Base-by-base conservation (phyloP, 2,888 invertebrate species). In the Andrena trimmerana region DNA sequence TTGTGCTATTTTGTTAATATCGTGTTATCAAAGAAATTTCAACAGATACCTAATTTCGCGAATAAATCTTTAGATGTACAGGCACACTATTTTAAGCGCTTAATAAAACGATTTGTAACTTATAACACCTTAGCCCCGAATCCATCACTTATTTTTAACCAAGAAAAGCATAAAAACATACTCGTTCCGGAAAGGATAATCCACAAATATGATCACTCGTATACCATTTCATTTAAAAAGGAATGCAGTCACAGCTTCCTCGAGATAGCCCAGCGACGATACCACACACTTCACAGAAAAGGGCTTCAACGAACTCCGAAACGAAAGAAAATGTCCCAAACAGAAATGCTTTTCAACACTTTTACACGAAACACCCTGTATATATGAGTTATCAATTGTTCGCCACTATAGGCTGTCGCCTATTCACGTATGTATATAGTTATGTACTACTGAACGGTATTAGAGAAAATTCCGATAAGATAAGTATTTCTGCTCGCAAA, bases 301-400 rank as follows among this genome's bases (percentile, higher is more conserved):
- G 6, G 20, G 4, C 31, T 59, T 29, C 29, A 20, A 36, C 0
- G 29, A 60, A 16, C 70, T 10, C 13, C 48, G 29, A 24, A 54
- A 57, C 42, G 27, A n/a, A 36, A 27, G 54, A 29, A 36, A 65
- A 36, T 69, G 20, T 4, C 20, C 59, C 13, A 1, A 13, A 70
- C 60, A 60, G 29, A 48, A 70, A 27, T 31, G 42, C 48, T 48
- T 29, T n/a, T n/a, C 31, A 31, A 57, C 70, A 70, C 70, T 48
- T 24, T 7, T 10, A 16, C 31, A 42, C 20, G 59, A 60, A 48
- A 13, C 48, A 70, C 48, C 59, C 4, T 60, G 24, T 74, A 52
- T 57, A 68, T 66, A 68, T 4, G 42, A 74, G 42, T 24, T 60
- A 76, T 63, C 62, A 72, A 81, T 72, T 72, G 63, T 72, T 76